Percentiles rank a stretch among this genome's conserved stretches.
Conservation (phyloP, 64 coral and sea anemone species). For the Platygyra sinensis region DNA sequence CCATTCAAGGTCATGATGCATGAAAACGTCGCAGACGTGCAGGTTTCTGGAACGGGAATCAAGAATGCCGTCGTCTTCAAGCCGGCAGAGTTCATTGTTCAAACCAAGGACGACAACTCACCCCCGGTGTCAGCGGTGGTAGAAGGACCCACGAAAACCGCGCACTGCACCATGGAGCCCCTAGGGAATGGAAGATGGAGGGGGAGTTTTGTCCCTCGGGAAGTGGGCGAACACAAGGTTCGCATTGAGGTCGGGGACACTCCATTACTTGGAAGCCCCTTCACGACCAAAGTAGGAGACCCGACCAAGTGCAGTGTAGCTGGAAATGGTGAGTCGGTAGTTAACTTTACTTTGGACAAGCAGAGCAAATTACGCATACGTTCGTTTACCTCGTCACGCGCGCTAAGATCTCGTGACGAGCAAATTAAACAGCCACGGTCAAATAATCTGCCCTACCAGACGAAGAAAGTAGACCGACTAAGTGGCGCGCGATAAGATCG, state of each 20-base stretch:
- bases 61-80: constrained; percentile 72
- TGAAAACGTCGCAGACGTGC: constrained; percentile 72
- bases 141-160: constrained; percentile 60
- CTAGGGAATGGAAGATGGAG: constrained; percentile 68
- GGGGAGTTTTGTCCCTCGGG: constrained; percentile 75
- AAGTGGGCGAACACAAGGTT: constrained; percentile 87
- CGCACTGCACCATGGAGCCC: constrained; percentile 21
- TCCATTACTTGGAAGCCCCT: constrained; percentile 75
- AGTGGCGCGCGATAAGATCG: no score
- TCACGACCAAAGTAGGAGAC: constrained; percentile 90
- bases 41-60: constrained; percentile 70
- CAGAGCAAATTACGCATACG: neutral
- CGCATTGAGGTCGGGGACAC: constrained; percentile 77
- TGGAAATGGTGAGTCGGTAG: constrained; percentile 42
- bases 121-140: constrained; percentile 67
- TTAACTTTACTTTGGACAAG: neutral
- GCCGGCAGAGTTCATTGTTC: constrained; percentile 80
- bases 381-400: neutral
- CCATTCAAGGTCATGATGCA: constrained; percentile 71
- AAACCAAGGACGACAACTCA: constrained; percentile 43
- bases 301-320: constrained; percentile 49
- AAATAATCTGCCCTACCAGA: neutral
- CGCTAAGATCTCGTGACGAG: neutral
- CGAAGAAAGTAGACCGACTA: no score
- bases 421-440: neutral